Evolutionary conservation across 2,888 invertebrate species (phyloP).

Genomic region (Drosophila nigricruria): DNA sequence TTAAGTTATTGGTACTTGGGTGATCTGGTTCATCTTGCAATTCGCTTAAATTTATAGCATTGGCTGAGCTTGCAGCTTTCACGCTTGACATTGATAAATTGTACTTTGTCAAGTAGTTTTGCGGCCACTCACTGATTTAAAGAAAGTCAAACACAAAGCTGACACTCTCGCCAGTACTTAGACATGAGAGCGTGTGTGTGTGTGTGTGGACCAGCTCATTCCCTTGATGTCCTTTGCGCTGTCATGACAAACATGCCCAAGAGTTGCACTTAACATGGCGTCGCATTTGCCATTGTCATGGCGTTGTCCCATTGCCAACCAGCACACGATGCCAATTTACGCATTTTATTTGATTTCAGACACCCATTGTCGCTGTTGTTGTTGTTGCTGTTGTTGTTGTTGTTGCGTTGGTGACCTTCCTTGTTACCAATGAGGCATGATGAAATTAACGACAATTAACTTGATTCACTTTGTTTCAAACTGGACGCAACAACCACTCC

Average conservation of each 20-base stretch:
- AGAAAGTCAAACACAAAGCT: conserved; percentile 18
- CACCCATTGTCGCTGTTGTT: conserved; percentile 1
- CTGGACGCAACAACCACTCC: conserved; percentile 8
- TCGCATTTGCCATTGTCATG: conserved; percentile 46
- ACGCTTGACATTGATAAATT: conserved; percentile 50
- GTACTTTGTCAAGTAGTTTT: conserved; percentile 37
- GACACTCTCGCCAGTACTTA: conserved; percentile 8
- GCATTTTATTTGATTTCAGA: conserved; percentile 74
- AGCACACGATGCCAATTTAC: conserved; percentile 59
- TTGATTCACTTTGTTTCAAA: conserved; percentile 70
- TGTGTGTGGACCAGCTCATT: neutral
- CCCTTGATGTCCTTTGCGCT: neutral
- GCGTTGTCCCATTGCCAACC: conserved; percentile 16
- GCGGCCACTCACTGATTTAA: conserved; percentile 32
- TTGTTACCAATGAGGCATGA: conserved; percentile 73
- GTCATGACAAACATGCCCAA: conserved; percentile 22
- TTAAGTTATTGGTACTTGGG: conserved; percentile 16
- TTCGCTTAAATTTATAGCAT: conserved; percentile 26
- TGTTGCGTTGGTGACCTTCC: conserved; percentile 55
- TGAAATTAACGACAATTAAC: conserved; percentile 79
- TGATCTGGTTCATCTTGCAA: conserved; percentile 26
- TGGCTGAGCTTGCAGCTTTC: conserved; percentile 5
- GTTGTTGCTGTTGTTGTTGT: conserved; percentile 9
- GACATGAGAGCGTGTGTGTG: neutral
- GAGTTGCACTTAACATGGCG: conserved; percentile 50